These are phyloP conservation scores for Osedax fenrisi DNA, from an alignment of 2,888 invertebrate species.

Conservation along the genomic window DNA sequence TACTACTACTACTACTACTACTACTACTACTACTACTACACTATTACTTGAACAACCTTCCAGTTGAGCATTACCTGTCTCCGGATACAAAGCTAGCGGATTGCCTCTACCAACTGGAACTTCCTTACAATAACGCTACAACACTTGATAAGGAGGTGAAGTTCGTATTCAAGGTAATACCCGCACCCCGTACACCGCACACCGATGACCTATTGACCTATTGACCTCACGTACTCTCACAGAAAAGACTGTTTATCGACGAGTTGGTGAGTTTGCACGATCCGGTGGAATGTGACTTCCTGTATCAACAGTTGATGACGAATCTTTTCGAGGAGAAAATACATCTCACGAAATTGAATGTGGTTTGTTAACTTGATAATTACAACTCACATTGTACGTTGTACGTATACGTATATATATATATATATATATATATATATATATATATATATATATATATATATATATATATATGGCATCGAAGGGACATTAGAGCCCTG, in stretches of 20 bases:
- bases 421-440: background rate
- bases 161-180: conserved; percentile 29
- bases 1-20: no score
- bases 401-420: background rate
- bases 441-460: no score
- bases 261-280: conserved; percentile 67
- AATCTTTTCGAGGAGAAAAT: conserved; percentile 77
- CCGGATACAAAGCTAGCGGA: conserved; percentile 76
- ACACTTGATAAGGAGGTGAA: conserved; percentile 34
- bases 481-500: no score
- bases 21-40: no score
- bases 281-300: conserved; percentile 79
- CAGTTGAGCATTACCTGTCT: conserved; percentile 72
- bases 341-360: conserved; percentile 83
- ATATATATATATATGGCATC: no score
- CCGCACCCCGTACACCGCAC: no score
- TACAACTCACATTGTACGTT: background rate
- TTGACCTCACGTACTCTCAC: no score
- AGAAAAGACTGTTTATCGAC: conserved; percentile 70
- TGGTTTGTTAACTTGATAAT: conserved; percentile 57
- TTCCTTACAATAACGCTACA: background rate
- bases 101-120: conserved; percentile 86
- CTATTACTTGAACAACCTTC: no score
- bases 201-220: no score
- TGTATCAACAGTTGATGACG: conserved; percentile 83